Evolutionary conservation across 2,888 invertebrate species (phyloP).

Genomic region (Tenodera sinensis): DNA sequence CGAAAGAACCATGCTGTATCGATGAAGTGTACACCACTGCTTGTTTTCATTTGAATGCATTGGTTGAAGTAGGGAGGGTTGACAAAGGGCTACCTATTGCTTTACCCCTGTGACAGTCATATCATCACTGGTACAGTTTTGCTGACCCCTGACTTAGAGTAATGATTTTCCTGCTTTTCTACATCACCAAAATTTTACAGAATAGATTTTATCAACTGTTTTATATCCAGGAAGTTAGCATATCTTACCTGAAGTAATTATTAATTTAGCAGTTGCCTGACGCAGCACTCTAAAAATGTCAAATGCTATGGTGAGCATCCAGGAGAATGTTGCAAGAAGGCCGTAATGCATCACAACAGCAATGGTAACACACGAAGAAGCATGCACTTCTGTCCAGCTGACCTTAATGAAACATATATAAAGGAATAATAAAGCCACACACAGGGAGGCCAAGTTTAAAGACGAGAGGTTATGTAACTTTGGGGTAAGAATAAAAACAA

Average conservation of each 20-base stretch:
- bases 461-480: neutral
- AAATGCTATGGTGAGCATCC: constrained; percentile 8
- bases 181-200: too few species aligned
- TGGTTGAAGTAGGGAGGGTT: too few species aligned
- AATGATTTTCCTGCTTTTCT: too few species aligned
- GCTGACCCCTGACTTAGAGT: too few species aligned
- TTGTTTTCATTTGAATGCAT: too few species aligned
- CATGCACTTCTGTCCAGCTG: neutral
- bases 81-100: too few species aligned
- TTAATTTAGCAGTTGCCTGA: neutral
- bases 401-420: neutral
- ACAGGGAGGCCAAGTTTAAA: neutral
- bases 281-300: constrained; percentile 2
- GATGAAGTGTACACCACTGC: too few species aligned
- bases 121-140: too few species aligned
- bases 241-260: neutral
- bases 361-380: neutral
- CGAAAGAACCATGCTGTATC: too few species aligned
- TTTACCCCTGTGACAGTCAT: too few species aligned
- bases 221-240: neutral
- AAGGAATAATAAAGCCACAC: neutral
- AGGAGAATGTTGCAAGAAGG: neutral
- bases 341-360: neutral
- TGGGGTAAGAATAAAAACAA: neutral
- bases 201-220: too few species aligned